These are phyloP conservation scores for Calcarius lapponicus DNA, from an alignment of 2,797 vertebrate genomes.

Conservation along the genomic window DNA sequence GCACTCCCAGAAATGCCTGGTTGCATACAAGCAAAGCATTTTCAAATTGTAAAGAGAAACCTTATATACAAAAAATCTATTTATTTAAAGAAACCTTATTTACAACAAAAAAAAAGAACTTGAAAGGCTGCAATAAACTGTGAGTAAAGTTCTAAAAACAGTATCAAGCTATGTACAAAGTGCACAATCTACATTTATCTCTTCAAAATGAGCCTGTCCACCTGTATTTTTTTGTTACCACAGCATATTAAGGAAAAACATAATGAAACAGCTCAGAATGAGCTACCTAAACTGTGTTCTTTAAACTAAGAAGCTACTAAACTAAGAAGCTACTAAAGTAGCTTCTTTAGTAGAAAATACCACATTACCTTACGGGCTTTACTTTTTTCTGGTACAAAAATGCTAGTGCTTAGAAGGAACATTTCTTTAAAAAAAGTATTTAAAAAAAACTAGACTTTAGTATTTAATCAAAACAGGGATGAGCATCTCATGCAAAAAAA, in stretches of 20 bases:
- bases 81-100: not conserved
- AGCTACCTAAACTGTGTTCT: not conserved
- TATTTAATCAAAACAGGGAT: not conserved
- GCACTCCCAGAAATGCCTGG: conserved; percentile 7
- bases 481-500: not conserved
- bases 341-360: not conserved
- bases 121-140: not conserved
- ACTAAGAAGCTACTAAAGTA: not conserved
- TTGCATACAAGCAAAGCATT: not conserved
- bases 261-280: not conserved
- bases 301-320: not conserved
- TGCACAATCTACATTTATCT: not conserved
- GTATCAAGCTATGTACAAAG: not conserved
- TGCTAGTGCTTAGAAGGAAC: not conserved
- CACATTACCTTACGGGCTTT: not conserved
- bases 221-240: not conserved
- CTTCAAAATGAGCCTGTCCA: not conserved
- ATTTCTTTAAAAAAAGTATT: not conserved
- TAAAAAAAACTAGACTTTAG: not conserved
- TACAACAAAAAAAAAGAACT: not conserved
- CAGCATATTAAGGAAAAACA: not conserved
- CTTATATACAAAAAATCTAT: not conserved
- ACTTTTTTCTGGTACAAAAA: not conserved
- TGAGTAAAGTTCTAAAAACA: not conserved
- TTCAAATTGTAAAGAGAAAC: not conserved